These are phyloP conservation scores for Agonum fuliginosum DNA, from an alignment of 2,888 invertebrate genomes.

Conservation along the genomic window DNA sequence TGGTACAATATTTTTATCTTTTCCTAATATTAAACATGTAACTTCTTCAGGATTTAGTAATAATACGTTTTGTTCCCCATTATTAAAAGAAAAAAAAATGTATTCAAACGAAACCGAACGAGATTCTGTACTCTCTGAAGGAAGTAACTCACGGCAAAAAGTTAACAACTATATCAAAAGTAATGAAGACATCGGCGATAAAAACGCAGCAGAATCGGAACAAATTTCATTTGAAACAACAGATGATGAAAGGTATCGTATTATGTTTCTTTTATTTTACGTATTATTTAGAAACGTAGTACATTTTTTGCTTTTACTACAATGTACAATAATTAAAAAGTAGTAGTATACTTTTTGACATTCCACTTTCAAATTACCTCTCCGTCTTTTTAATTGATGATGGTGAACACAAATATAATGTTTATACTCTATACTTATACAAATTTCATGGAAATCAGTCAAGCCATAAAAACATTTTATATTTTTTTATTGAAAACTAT, in stretches of 20 bases:
- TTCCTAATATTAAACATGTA: not conserved
- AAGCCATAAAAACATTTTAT: too few species aligned
- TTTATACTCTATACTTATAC: too few species aligned
- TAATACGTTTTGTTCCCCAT: not conserved
- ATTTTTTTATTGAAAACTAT: not conserved
- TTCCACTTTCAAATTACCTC: too few species aligned
- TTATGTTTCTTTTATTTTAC: too few species aligned
- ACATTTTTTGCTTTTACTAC: too few species aligned
- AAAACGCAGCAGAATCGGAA: not conserved
- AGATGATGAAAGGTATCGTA: constrained; percentile 54
- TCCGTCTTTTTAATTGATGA: too few species aligned
- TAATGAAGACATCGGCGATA: not conserved
- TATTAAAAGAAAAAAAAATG: not conserved
- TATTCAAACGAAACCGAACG: not conserved
- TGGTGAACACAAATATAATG: too few species aligned
- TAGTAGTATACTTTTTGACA: too few species aligned
- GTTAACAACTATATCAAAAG: constrained; percentile 1
- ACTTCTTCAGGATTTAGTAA: not conserved
- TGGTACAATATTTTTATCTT: not conserved
- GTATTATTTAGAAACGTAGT: too few species aligned
- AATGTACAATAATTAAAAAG: too few species aligned
- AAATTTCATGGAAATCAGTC: too few species aligned
- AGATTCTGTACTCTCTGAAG: not conserved
- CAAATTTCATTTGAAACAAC: constrained; percentile 28
- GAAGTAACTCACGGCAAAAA: not conserved